Percentiles rank a stretch among this genome's conserved stretches.
Evolutionary conservation across 2,888 invertebrate species (phyloP).

Genomic region (Neoscelio sp.): DNA sequence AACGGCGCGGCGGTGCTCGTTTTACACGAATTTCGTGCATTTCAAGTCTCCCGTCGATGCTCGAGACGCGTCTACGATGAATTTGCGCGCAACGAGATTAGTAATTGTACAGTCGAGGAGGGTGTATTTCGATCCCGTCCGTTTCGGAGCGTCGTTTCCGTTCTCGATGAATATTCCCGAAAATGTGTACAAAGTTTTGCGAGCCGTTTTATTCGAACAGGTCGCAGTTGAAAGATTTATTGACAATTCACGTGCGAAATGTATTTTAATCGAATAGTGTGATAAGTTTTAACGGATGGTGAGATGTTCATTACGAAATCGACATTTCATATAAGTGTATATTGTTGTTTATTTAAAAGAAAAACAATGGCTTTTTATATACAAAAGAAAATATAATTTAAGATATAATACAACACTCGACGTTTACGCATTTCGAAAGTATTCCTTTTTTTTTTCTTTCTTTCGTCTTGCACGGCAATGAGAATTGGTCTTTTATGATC

Average conservation of each 20-base stretch:
- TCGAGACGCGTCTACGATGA: too few relatives aligned
- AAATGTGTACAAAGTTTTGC: slow-evolving; percentile 17
- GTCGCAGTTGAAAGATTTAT: slow-evolving; percentile 28
- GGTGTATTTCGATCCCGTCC: slow-evolving; percentile 9
- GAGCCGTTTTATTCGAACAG: background rate
- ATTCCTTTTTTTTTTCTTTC: too few relatives aligned
- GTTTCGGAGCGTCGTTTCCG: background rate
- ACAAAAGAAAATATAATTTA: slow-evolving; percentile 25
- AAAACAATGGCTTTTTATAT: slow-evolving; percentile 26
- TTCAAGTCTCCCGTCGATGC: too few relatives aligned
- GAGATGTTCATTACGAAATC: slow-evolving; percentile 20
- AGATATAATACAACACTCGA: slow-evolving; percentile 1
- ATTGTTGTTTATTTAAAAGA: slow-evolving; percentile 30
- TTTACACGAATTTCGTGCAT: too few relatives aligned
- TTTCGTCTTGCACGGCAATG: too few relatives aligned
- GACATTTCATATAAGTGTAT: slow-evolving; percentile 26
- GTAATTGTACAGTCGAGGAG: background rate
- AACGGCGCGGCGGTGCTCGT: too few relatives aligned
- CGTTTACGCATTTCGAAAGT: background rate
- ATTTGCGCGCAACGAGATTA: too few relatives aligned
- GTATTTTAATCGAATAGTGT: slow-evolving; percentile 34
- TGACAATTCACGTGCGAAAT: slow-evolving; percentile 26
- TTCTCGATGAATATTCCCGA: slow-evolving; percentile 41
- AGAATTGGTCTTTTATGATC: too few relatives aligned
- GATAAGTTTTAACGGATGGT: slow-evolving; percentile 17